Evolutionary conservation across 2,797 vertebrate genomes (phyloP).

Genomic region (Carduelis carduelis): DNA sequence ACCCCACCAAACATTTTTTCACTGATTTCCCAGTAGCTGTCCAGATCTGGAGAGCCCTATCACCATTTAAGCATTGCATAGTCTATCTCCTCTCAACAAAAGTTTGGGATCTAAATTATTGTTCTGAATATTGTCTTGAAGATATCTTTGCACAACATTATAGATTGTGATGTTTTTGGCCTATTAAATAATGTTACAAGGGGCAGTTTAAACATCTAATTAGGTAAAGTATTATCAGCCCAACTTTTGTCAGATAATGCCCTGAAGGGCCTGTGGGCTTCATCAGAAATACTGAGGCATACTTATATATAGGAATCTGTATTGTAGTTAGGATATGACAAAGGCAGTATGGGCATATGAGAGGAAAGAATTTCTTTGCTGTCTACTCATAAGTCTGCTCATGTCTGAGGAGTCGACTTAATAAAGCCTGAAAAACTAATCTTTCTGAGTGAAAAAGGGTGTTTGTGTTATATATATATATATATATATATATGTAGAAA

Average conservation of each 20-base stretch:
- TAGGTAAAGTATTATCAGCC: not conserved
- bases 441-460: not conserved
- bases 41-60: not conserved
- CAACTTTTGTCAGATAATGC: not conserved
- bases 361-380: not conserved
- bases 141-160: not conserved
- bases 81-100: not conserved
- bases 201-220: not conserved
- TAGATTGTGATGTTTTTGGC: not conserved
- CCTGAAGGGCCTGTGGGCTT: not conserved
- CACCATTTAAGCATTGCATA: not conserved
- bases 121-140: not conserved
- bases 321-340: not conserved
- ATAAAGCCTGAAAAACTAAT: not conserved
- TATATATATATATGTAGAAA: not conserved
- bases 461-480: not conserved
- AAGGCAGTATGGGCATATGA: not conserved
- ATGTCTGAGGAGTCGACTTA: not conserved
- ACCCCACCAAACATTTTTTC: not conserved
- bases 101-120: not conserved
- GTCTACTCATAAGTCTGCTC: too few relatives aligned
- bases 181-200: not conserved
- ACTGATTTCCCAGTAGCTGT: not conserved
- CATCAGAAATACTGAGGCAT: not conserved
- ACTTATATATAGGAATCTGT: not conserved